A percentile compares a stretch with the other conserved stretches of the same genome.
phyloP scores from a whole-genome alignment of 2,113 vertebrate genomes.

The Lepus europaeus region DNA sequence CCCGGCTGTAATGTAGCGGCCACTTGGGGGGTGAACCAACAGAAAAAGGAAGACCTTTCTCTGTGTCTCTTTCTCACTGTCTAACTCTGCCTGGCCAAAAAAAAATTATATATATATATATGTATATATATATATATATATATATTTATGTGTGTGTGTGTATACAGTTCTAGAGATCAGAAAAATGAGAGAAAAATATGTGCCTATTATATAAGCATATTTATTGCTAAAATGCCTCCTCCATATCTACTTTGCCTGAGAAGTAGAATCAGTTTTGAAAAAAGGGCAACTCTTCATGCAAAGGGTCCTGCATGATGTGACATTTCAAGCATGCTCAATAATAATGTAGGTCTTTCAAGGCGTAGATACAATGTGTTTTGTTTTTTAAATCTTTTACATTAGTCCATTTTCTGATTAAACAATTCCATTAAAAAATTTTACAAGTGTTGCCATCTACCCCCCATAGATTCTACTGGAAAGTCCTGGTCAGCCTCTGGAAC shows the following conservation, averaged over 20 bases:
- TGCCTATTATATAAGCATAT: not conserved
- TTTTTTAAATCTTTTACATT: not conserved
- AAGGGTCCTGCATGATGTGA: not conserved
- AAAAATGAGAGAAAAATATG: not conserved
- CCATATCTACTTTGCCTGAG: not conserved
- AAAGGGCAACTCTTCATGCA: not conserved
- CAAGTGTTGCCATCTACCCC: conserved; percentile 6
- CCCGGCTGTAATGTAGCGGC: too few relatives aligned
- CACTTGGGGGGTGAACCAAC: too few relatives aligned
- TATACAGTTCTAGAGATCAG: not conserved
- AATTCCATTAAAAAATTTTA: not conserved
- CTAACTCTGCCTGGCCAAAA: too few relatives aligned
- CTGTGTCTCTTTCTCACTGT: too few relatives aligned
- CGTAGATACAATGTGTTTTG: not conserved
- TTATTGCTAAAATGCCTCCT: not conserved
- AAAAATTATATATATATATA: too few relatives aligned
- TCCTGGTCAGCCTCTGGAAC: conserved; percentile 1
- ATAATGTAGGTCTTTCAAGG: not conserved
- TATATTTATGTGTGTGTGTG: too few relatives aligned
- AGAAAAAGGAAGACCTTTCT: too few relatives aligned
- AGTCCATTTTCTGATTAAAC: conserved; percentile 7
- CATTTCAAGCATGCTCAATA: not conserved
- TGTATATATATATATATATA: too few relatives aligned
- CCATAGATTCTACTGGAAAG: not conserved
- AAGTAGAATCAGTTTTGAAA: not conserved